Evolutionary conservation across 2,797 vertebrate genomes (phyloP), one percentile per base, ranked within the genome.

Genomic region (Labroides dimidiatus): DNA sequence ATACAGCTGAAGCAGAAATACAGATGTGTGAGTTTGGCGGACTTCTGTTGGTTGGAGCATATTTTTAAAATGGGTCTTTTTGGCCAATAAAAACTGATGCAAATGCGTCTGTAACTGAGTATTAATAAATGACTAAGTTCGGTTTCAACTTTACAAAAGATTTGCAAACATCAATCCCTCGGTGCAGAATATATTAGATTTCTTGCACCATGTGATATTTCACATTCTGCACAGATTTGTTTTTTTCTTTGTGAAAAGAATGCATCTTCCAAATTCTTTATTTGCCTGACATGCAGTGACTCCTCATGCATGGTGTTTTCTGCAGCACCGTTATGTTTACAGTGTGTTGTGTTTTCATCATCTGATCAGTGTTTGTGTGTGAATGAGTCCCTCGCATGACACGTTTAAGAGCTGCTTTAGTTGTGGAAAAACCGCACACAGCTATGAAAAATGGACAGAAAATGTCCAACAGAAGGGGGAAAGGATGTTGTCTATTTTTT

Each of bases 271-370:
- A 44, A 44, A 12, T 13, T 13, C 6, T 14, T n/a, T n/a, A 3
- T n/a, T 42, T 17, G 4, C 2, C 41, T 42, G 2, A 44, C 42
- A n/a, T 44, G 16, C 2, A 44, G 16, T n/a, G 42, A 42, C 2
- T n/a, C 0, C 6, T 44, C 8, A 10, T 17, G 42, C 43, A 21
- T 9, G 30, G 45, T 12, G 45, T 20, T 20, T 47, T n/a, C 45
- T 47, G 23, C 58, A 43, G 64, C 42, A 11, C 62, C 39, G 61
- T 16, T 62, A 10, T 69, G 72, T 69, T 75, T 62, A 72, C 75
- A 58, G 10, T 36, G 21, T 33, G 37, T 39, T 23, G 52, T 37
- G 1, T 58, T 19, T 39, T 20, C 61, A 62, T 64, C 72, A 59
- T 30, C 10, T 61, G 42, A 3, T 43, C 44, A 13, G 1, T 54